phyloP scores from a whole-genome alignment of 2,888 invertebrate genomes.

The Nomada ferruginata region DNA sequence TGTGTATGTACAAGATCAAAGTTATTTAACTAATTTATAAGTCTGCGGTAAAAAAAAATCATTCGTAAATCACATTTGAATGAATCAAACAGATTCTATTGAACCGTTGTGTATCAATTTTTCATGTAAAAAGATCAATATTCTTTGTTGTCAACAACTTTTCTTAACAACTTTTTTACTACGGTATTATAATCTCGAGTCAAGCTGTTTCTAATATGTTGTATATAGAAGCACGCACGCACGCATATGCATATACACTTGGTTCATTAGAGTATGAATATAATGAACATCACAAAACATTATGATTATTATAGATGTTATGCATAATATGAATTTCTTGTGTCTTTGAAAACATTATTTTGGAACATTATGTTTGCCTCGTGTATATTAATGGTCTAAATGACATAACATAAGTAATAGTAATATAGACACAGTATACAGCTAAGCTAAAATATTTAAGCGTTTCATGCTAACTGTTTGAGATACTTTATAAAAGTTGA shows the following conservation, averaged over 20 bases:
- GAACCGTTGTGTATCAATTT: too few species aligned
- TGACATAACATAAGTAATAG: conserved; percentile 36
- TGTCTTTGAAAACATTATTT: conserved; percentile 13
- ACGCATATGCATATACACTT: conserved; percentile 48
- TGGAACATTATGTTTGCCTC: background rate
- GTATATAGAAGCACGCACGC: conserved; percentile 46
- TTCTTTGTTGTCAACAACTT: background rate
- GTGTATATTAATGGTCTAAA: conserved; percentile 29
- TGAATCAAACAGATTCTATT: conserved; percentile 24
- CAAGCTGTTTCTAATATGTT: conserved; percentile 14
- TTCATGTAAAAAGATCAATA: background rate
- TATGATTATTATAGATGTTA: background rate
- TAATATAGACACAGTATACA: conserved; percentile 59
- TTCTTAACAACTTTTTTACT: conserved; percentile 12
- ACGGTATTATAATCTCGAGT: conserved; percentile 11
- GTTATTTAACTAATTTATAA: conserved; percentile 23
- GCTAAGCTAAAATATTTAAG: conserved; percentile 64
- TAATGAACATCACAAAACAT: conserved; percentile 31
- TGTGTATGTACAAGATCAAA: conserved; percentile 10
- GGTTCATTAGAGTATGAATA: conserved; percentile 29
- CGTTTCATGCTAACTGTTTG: conserved; percentile 57
- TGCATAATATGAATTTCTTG: conserved; percentile 13
- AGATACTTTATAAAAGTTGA: conserved; percentile 56
- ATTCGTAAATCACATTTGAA: conserved; percentile 53
- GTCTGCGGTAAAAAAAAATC: conserved; percentile 29